Evolutionary conservation across 2,797 vertebrate genomes (phyloP), one percentile per base, ranked within the genome.

Genomic region (Aldrovandia affinis): DNA sequence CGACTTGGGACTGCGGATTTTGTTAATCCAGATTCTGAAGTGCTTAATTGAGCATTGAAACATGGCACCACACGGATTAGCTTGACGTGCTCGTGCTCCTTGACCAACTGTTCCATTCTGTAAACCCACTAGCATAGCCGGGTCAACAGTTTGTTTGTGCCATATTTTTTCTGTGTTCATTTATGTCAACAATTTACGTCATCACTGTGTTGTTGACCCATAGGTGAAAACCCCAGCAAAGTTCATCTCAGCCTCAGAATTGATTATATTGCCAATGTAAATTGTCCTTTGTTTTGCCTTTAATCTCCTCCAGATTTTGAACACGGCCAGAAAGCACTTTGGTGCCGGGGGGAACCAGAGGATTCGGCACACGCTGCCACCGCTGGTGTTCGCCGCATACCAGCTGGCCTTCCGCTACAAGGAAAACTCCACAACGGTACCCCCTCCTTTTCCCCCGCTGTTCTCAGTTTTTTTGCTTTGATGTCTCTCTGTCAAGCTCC

Each of bases 371-470:
- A 99, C 98, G 0, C 93, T 99, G 47, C 98, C 98, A 0, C 98
- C 98, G 0, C 87, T 99, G 92, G 97, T 99, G 39, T 99, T 99
- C 47, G 97, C 98, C 39, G 98, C 98, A 0, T 99, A 99, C 91
- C 97, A 98, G 92, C 95, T 99, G 47, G 98, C 98, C 54, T 99
- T 99, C 87, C 96, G 97, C 92, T 99, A 99, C 93, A 99, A 98
- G 86, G 97, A 98, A 22, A 98, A 96, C 90, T 95, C 97, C 44
- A 97, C 96, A 91, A 88, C 92, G 92, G 98, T 99, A 87, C 55
- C 15, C 33, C 2, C 33, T 59, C 28, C 75, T 42, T 33, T 33
- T 82, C 30, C 12, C 68, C 14, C 39, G 6, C 59, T 50, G n/a
- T 75, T 42, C 33, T n/a, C 22, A 30, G 36, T n/a, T 44, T n/a